These are phyloP conservation scores for Coptotermes formosanus DNA, from an alignment of 1,140 invertebrate species.

Conservation along the genomic window DNA sequence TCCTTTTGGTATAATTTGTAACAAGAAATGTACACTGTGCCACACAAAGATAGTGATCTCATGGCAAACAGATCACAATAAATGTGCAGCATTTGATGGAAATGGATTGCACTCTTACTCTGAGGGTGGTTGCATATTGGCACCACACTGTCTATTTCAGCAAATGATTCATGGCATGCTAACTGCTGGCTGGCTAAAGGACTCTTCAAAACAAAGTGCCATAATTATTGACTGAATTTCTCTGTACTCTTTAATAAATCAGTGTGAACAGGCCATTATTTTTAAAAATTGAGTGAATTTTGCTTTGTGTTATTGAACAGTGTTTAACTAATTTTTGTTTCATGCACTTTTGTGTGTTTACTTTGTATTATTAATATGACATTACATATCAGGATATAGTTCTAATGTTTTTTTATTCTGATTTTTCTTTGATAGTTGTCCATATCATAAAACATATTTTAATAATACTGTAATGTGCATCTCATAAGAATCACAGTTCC, in stretches of 20 bases:
- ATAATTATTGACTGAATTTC: too few species aligned
- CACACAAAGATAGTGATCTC: too few species aligned
- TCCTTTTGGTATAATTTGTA: too few species aligned
- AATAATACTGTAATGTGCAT: conserved; percentile 14
- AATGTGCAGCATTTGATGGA: too few species aligned
- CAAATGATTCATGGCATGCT: too few species aligned
- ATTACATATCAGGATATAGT: conserved; percentile 22
- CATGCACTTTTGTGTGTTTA: neutral
- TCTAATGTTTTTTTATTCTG: conserved; percentile 20
- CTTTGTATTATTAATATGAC: conserved; percentile 24
- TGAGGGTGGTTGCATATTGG: too few species aligned
- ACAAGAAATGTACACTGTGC: too few species aligned
- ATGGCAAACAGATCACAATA: too few species aligned
- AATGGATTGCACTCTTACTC: too few species aligned
- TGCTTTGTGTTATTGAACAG: neutral
- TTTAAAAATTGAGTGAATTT: neutral
- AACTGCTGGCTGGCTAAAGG: too few species aligned
- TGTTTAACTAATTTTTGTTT: neutral
- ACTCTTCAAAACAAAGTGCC: too few species aligned
- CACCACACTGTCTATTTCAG: too few species aligned
- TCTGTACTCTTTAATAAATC: neutral
- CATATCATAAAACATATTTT: conserved; percentile 28
- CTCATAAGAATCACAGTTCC: conserved; percentile 16
- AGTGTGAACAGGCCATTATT: neutral
- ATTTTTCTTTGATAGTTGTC: conserved; percentile 24